Evolutionary conservation across 2,888 invertebrate genomes (phyloP).

Genomic region (Eupithecia tripunctaria): DNA sequence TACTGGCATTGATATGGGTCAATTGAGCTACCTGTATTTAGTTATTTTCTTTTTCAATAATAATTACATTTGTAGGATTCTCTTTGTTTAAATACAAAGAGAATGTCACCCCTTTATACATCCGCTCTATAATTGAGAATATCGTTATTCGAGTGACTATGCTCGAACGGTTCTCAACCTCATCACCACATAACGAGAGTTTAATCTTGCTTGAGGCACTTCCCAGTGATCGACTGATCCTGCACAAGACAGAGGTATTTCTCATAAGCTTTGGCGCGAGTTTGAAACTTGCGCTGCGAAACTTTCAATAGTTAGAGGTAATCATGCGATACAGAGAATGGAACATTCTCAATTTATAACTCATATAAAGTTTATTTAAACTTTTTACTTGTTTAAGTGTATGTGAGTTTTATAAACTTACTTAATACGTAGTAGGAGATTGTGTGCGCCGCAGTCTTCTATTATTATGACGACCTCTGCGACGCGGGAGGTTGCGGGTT

Average conservation of each 20-base stretch:
- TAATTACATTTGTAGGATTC: too few species aligned
- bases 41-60: too few species aligned
- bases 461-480: too few species aligned
- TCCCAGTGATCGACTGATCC: constrained; percentile 6
- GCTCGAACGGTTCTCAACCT: not conserved
- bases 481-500: too few species aligned
- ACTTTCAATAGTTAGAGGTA: constrained; percentile 9
- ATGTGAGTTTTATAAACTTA: not conserved
- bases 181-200: not conserved
- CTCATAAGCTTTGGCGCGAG: constrained; percentile 12
- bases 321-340: not conserved
- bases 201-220: not conserved
- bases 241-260: constrained; percentile 9
- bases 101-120: not conserved
- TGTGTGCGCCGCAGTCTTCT: not conserved
- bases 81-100: too few species aligned
- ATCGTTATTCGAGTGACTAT: not conserved
- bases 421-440: not conserved
- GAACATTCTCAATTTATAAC: not conserved
- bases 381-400: not conserved
- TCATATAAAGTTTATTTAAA: not conserved
- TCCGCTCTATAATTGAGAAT: not conserved
- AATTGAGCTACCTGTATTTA: too few species aligned
- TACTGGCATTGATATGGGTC: too few species aligned
- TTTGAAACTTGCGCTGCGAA: not conserved